phyloP scores from a whole-genome alignment of 2,113 vertebrate species.

The Seriola dumerili region DNA sequence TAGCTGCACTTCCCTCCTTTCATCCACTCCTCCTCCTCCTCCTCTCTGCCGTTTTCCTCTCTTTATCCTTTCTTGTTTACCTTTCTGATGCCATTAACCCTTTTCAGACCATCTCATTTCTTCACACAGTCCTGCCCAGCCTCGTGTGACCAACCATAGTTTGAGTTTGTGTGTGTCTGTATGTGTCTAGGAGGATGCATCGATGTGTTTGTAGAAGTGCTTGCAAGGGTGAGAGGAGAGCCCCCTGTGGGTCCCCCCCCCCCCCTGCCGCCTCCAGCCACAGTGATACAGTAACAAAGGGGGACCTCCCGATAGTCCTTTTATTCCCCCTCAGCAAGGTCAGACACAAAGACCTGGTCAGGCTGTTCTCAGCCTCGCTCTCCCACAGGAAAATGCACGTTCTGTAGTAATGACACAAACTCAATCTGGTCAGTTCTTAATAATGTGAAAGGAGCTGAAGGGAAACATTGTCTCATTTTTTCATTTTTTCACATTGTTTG shows the following conservation, averaged over 20 bases:
- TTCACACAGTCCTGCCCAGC: slow-evolving; percentile 75
- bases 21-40: slow-evolving; percentile 55
- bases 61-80: slow-evolving; percentile 75
- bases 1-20: slow-evolving; percentile 60
- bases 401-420: slow-evolving; percentile 6
- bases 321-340: slow-evolving; percentile 71
- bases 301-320: slow-evolving; percentile 67
- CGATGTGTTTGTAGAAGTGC: slow-evolving; percentile 79
- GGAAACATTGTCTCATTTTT: not conserved
- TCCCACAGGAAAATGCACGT: slow-evolving; percentile 48
- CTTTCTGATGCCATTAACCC: slow-evolving; percentile 76
- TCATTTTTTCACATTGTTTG: not conserved
- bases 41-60: slow-evolving; percentile 58
- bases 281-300: slow-evolving; percentile 84
- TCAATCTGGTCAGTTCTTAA: not conserved
- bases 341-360: slow-evolving; percentile 78
- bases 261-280: slow-evolving; percentile 55
- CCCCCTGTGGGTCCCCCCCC: slow-evolving; percentile 77
- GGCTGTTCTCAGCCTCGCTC: slow-evolving; percentile 68
- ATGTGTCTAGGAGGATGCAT: slow-evolving; percentile 54
- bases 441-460: not conserved
- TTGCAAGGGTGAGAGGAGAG: slow-evolving; percentile 82
- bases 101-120: slow-evolving; percentile 68
- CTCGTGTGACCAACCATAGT: slow-evolving; percentile 72
- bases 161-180: slow-evolving; percentile 51